Conservation (phyloP, 37 sponge, comb jelly and placozoan species). For the Hexactinellida sp. region DNA sequence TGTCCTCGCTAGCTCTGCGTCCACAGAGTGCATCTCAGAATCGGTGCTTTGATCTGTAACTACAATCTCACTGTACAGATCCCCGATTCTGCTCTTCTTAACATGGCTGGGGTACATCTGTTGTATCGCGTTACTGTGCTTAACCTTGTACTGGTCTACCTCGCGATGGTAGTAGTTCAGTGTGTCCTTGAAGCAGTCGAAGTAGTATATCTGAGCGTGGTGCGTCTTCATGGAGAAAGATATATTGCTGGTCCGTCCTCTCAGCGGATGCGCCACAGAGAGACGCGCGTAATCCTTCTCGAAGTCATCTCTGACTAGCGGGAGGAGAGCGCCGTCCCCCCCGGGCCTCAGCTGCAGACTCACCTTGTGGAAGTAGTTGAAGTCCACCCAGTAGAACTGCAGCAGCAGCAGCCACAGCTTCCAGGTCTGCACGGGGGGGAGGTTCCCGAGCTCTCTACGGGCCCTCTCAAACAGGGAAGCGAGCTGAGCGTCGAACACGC, state of each 20-base stretch:
- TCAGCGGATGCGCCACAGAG: not conserved
- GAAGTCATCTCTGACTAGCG: not conserved
- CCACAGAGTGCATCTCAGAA: not conserved
- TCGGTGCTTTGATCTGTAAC: not conserved
- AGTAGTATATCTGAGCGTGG: not conserved
- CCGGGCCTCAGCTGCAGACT: not conserved
- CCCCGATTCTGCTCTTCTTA: too few species aligned
- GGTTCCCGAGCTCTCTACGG: not conserved
- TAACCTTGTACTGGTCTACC: not conserved
- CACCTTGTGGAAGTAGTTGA: not conserved
- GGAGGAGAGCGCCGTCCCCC: not conserved
- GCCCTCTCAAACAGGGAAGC: not conserved
- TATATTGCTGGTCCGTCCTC: not conserved
- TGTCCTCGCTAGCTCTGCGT: not conserved
- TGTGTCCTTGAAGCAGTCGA: not conserved
- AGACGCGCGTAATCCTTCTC: not conserved
- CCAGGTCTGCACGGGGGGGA: not conserved
- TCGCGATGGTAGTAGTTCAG: not conserved
- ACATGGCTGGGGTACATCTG: not conserved
- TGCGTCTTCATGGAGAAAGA: conserved; percentile 8
- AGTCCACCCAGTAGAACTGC: conserved; percentile 10
- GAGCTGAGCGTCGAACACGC: not conserved
- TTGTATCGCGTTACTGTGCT: not conserved
- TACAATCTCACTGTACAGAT: too few species aligned
- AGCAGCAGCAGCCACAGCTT: not conserved